A percentile compares a stretch with the other conserved stretches of the same genome.
phyloP scores from a whole-genome alignment of 2,113 vertebrate genomes.

The Dasyprocta punctata region DNA sequence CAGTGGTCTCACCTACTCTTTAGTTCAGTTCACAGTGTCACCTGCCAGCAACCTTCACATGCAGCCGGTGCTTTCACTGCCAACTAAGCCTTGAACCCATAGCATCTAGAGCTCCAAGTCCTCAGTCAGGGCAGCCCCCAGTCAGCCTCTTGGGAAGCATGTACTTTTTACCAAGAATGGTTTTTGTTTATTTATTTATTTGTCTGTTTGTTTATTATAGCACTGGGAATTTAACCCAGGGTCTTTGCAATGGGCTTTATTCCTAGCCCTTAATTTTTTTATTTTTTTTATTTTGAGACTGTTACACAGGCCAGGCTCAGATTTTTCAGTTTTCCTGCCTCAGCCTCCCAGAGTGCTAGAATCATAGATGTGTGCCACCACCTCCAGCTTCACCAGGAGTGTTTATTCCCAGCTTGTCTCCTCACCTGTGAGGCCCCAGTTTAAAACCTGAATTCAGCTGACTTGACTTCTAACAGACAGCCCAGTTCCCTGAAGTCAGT shows the following conservation, averaged over 20 bases:
- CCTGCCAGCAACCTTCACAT: not conserved
- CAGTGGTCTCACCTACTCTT: not conserved
- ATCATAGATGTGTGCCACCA: not conserved
- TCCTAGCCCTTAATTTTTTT: not conserved
- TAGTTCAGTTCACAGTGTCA: not conserved
- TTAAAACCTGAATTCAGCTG: slow-evolving; percentile 35
- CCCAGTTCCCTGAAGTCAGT: slow-evolving; percentile 41
- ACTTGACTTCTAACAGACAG: not conserved
- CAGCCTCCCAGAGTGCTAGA: not conserved
- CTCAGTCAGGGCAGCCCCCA: rapidly evolving
- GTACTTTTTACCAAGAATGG: not conserved
- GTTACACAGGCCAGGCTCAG: not conserved
- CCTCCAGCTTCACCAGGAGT: not conserved
- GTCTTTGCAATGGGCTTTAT: not conserved
- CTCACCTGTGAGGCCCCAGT: not conserved
- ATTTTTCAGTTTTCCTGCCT: not conserved
- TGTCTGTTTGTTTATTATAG: not conserved
- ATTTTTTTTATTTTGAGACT: not conserved
- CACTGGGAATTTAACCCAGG: not conserved
- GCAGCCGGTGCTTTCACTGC: not conserved
- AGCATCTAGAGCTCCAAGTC: not conserved
- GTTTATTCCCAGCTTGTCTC: not conserved
- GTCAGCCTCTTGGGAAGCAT: not conserved
- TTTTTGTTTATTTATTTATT: not conserved
- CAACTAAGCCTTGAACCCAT: not conserved